Evolutionary conservation across 2,888 invertebrate species (phyloP).

Genomic region (Calameuta filiformis): DNA sequence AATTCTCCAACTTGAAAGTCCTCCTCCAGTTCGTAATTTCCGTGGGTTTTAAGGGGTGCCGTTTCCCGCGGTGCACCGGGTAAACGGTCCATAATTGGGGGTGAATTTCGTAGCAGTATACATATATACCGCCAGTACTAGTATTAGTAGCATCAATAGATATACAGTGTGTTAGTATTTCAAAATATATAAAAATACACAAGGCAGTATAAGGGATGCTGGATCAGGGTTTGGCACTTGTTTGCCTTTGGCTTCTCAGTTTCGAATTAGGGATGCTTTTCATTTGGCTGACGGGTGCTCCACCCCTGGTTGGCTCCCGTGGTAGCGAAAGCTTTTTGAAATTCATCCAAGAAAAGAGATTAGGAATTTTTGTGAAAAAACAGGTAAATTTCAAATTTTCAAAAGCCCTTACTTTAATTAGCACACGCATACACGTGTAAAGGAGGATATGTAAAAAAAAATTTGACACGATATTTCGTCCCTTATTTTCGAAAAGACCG

Average conservation of each 20-base stretch:
- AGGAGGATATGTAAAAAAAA: no score
- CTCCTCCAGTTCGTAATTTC: neutral
- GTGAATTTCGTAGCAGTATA: slow-evolving; percentile 4
- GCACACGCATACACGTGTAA: no score
- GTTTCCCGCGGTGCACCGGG: slow-evolving; percentile 25
- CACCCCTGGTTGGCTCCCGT: slow-evolving; percentile 61
- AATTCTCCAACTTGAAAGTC: neutral
- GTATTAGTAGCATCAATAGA: neutral
- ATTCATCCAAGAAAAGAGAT: neutral
- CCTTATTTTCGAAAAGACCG: no score
- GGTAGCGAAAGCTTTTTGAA: slow-evolving; percentile 42
- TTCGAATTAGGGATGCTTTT: slow-evolving; percentile 66
- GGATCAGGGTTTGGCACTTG: slow-evolving; percentile 50
- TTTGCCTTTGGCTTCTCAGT: slow-evolving; percentile 61
- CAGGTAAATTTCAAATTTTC: neutral
- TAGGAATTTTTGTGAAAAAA: neutral
- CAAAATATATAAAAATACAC: neutral
- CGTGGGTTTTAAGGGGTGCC: neutral
- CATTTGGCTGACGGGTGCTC: slow-evolving; percentile 62
- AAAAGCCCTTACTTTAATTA: neutral
- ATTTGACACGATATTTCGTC: no score
- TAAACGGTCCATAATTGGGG: slow-evolving; percentile 37
- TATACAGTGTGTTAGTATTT: neutral
- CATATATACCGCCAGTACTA: neutral
- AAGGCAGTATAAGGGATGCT: slow-evolving; percentile 20